Percentiles rank a stretch among this genome's conserved stretches.
phyloP scores from a whole-genome alignment of 2,888 invertebrate genomes.

The Eilema depressum region DNA sequence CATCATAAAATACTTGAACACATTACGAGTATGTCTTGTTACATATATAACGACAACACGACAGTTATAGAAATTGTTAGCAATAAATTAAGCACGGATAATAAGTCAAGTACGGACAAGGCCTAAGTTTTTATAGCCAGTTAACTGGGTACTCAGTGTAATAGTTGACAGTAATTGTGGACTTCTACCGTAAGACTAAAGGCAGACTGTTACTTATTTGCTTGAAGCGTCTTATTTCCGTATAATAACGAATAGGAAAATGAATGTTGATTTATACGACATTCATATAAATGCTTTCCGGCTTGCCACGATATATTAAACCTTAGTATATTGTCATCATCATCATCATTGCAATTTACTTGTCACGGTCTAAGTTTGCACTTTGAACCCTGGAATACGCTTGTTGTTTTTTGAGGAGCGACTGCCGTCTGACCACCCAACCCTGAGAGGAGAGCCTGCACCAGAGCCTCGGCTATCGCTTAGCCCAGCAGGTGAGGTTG shows the following conservation, averaged over 20 bases:
- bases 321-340: background rate
- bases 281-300: background rate
- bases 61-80: background rate
- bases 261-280: background rate
- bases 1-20: background rate
- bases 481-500: too few species aligned
- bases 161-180: constrained; percentile 2
- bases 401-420: too few species aligned
- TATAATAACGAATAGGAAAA: background rate
- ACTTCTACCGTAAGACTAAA: background rate
- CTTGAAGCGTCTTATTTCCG: background rate
- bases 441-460: too few species aligned
- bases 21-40: background rate
- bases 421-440: too few species aligned
- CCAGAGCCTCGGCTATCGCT: too few species aligned
- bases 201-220: background rate
- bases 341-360: too few species aligned
- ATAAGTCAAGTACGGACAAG: background rate
- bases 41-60: background rate
- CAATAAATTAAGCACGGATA: background rate
- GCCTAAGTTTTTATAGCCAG: background rate
- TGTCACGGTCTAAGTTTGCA: too few species aligned
- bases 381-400: too few species aligned
- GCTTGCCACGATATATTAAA: background rate
- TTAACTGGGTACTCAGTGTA: background rate